A percentile compares a stretch with the other conserved stretches of the same genome.
These are phyloP conservation scores for Synodontis membranacea DNA, from an alignment of 2,113 vertebrate species.

Conservation along the genomic window DNA sequence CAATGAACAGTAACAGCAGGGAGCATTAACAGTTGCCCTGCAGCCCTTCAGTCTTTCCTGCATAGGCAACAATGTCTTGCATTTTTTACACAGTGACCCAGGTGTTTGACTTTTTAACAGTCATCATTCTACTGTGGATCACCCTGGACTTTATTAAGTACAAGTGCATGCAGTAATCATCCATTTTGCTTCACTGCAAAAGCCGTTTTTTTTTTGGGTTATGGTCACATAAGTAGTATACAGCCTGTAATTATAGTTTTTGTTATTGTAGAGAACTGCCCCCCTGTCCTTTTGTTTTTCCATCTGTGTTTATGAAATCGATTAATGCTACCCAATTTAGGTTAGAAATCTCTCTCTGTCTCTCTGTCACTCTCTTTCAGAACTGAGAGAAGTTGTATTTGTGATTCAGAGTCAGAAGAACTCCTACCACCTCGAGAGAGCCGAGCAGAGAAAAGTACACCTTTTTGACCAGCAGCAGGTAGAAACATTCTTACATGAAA, in stretches of 20 bases:
- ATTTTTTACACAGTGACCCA: neutral
- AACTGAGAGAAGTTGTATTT: slow-evolving; percentile 59
- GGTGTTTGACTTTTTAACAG: neutral
- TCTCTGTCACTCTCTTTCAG: slow-evolving; percentile 43
- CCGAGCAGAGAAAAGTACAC: slow-evolving; percentile 57
- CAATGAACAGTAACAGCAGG: neutral
- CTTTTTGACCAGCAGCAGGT: slow-evolving; percentile 67
- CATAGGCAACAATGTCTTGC: neutral
- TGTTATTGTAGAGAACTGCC: neutral
- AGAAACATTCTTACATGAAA: slow-evolving; percentile 6
- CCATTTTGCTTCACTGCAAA: neutral
- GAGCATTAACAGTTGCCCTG: neutral
- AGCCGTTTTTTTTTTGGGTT: neutral
- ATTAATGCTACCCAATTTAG: neutral
- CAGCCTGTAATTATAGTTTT: neutral
- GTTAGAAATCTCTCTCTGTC: neutral
- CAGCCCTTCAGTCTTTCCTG: neutral
- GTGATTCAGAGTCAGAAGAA: slow-evolving; percentile 72
- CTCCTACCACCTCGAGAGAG: slow-evolving; percentile 58
- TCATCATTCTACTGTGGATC: neutral
- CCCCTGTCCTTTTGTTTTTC: neutral
- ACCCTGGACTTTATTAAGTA: neutral
- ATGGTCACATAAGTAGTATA: neutral
- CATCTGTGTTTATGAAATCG: neutral
- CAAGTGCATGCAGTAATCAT: neutral